Base-by-base conservation (phyloP, 30 jellyfish, hydroid and myxozoan genomes). In the Clytia hemisphaerica region DNA sequence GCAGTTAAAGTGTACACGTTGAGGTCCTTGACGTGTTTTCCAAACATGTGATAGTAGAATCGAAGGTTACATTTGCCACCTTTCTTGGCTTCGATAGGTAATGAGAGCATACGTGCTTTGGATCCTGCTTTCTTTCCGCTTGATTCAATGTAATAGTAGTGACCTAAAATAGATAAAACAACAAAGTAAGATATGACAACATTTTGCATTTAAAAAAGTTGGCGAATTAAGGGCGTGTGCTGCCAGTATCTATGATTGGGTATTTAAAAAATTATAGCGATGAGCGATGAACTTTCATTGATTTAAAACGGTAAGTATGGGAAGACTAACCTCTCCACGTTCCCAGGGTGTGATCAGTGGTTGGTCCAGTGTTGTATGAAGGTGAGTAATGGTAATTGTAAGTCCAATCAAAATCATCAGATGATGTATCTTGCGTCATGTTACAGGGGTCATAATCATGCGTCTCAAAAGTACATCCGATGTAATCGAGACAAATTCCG, bases 331-430 rank as follows among this genome's bases (percentile, higher is more conserved):
- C 99, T 0, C 33, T 26, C 15, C 85, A 28, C 1, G 93, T 83
- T 45, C 99, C 99, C 37, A 70, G 77, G 27, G 99, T 91, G 81
- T 91, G 99, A 53, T 91, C 99, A 50, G 95, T 67, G 3, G 94
- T 80, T 32, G 99, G 99, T 36, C 99, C 99, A 31, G 96, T 82
- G 51, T 91, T 91, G 22, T 84, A 84, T 7, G 92, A 45, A 6
- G 95, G 89, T 9, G 99, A 82, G 58, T 83, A 78, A 2, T 92
- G 94, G 2, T 58, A 32, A 76, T 83, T 65, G 34, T 80, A 29
- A 9, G 84, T 72, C 99, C 99, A 91, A 48, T 91, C 93, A 69
- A 91, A 91, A 51, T 91, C 94, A 51, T 91, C 99, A 5, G 45
- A 9, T 76, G 62, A 84, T 21, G 70, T 82, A 1, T 87, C 90